A percentile compares a stretch with the other conserved stretches of the same genome.
Conservation (phyloP, 2,113 vertebrate species). For the Oreochromis spilurus region DNA sequence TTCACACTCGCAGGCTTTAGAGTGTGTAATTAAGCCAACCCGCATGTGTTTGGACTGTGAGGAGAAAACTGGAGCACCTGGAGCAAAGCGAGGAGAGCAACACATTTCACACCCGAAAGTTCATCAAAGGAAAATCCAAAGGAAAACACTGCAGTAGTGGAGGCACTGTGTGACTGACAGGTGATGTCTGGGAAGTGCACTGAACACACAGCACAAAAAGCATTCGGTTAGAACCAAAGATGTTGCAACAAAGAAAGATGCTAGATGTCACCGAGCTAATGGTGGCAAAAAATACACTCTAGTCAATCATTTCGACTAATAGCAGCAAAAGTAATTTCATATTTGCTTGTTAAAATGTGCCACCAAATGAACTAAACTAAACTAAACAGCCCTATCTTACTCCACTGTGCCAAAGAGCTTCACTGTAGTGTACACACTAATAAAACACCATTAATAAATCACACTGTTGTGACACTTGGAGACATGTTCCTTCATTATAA, state of each 20-base stretch:
- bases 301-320: not conserved
- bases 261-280: not conserved
- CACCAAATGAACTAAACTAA: not conserved
- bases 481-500: not conserved
- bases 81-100: not conserved
- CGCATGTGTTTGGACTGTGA: not conserved
- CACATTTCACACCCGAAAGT: slow-evolving; percentile 8
- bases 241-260: not conserved
- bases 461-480: not conserved
- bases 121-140: slow-evolving; percentile 7
- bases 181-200: not conserved
- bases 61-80: not conserved
- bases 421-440: not conserved
- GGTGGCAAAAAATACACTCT: not conserved
- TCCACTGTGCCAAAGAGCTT: not conserved
- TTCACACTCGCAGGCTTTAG: not conserved
- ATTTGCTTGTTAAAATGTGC: not conserved
- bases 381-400: not conserved
- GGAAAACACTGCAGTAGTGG: not conserved
- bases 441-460: not conserved
- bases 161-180: slow-evolving; percentile 12
- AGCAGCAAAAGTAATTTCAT: not conserved
- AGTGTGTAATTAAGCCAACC: slow-evolving; percentile 11
- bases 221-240: not conserved
- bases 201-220: not conserved